phyloP scores from a whole-genome alignment of 2,888 invertebrate species.

The Clostera curtula region DNA sequence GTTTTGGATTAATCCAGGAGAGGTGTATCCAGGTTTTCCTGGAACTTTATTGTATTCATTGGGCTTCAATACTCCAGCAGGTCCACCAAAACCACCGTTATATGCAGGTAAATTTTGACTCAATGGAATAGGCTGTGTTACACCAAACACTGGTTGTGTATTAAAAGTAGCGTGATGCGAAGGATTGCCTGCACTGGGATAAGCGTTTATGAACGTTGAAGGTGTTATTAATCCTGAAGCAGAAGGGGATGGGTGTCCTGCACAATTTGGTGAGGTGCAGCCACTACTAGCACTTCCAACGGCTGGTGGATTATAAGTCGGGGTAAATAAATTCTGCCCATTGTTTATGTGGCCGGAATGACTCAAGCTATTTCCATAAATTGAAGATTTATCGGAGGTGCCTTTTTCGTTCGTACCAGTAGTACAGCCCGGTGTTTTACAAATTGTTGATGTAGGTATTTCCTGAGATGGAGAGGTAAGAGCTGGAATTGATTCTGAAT shows the following conservation, averaged over 20 bases:
- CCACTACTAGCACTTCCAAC: not conserved
- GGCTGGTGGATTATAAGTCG: not conserved
- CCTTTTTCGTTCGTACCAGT: no score
- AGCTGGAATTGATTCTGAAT: not conserved
- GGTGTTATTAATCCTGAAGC: not conserved
- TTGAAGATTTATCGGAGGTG: no score
- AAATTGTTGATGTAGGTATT: not conserved
- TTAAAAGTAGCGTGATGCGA: not conserved
- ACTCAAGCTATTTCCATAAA: slow-evolving; percentile 1
- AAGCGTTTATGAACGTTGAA: not conserved
- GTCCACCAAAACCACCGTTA: slow-evolving; percentile 17
- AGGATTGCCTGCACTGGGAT: not conserved
- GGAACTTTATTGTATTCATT: slow-evolving; percentile 1
- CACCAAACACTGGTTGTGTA: not conserved
- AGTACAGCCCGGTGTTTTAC: no score
- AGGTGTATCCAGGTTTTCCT: not conserved
- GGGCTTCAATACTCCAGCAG: slow-evolving; percentile 3
- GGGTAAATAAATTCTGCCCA: not conserved
- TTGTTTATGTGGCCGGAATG: no score
- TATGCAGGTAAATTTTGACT: slow-evolving; percentile 6
- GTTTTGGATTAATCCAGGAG: not conserved
- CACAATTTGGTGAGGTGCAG: not conserved
- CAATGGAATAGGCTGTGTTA: not conserved
- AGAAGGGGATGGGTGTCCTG: no score
- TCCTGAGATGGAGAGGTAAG: not conserved